Evolutionary conservation across 2,797 vertebrate species (phyloP), one percentile per base, ranked within the genome.

Genomic region (Pelochelys cantorii): DNA sequence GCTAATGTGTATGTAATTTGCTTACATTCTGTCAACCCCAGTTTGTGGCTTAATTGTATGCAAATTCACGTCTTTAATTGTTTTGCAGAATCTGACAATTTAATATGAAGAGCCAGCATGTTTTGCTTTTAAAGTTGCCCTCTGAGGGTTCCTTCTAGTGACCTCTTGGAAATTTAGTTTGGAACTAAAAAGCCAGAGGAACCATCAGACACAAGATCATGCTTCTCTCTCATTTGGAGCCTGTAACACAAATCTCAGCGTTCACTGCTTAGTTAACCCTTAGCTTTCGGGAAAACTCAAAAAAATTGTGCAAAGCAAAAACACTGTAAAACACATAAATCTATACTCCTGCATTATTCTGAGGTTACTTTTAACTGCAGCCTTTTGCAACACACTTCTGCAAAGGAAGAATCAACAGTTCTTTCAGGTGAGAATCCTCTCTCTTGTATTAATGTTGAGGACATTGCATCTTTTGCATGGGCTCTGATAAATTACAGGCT

Each of bases 11-110:
- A 79, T 25, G 8, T 88, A 71, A 83, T 89, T 84, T 96, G 84
- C 60, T 87, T 84, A 88, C 15, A 27, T 65, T 25, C 86, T 92
- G 78, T 82, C 78, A 93, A 91, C 90, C 23, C 31, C 91, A 86
- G 59, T 34, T 82, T 0, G 1, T 91, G 75, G 23, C 84, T 89
- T 90, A 89, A 94, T 27, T 88, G 42, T 37, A 5, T n/a, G 83
- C 79, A 93, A 90, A 89, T 89, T 90, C 74, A 83, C 52, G 65
- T 65, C 83, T 60, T 0, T 29, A 68, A 75, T 85, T 90, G 90
- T 77, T 90, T 84, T 92, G 42, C 27, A 71, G 68, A 87, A 84
- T 79, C 81, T 82, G 79, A 89, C 81, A 57, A 42, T 78, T 56
- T n/a, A 42, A 86, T 57, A 82, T 79, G 71, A 86, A 78, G 2